A percentile compares a stretch with the other conserved stretches of the same genome.
phyloP scores from a whole-genome alignment of 2,113 vertebrate genomes.

The Nothoprocta perdicaria region DNA sequence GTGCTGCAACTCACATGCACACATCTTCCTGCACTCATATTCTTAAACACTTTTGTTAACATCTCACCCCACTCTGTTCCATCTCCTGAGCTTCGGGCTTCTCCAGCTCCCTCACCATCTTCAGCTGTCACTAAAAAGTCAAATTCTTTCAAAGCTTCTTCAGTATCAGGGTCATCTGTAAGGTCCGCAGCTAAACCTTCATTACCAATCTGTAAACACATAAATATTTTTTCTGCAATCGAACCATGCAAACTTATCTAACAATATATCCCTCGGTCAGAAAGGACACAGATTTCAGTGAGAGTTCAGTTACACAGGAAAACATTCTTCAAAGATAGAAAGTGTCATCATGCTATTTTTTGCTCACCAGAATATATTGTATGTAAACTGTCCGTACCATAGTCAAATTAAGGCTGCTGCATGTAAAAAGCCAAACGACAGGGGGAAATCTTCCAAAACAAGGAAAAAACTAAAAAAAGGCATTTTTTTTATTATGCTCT shows the following conservation, averaged over 20 bases:
- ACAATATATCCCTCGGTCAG: not conserved
- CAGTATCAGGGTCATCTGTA: slow-evolving; percentile 91
- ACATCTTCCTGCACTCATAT: not conserved
- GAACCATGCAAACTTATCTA: not conserved
- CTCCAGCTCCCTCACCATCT: slow-evolving; percentile 96
- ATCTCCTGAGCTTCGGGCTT: slow-evolving; percentile 97
- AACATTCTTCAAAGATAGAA: not conserved
- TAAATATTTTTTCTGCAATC: not conserved
- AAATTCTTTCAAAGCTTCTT: slow-evolving; percentile 98
- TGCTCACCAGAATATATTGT: too few relatives aligned
- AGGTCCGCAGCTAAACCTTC: slow-evolving; percentile 92
- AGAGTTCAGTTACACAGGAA: not conserved
- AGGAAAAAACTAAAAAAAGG: not conserved
- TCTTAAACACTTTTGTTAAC: not conserved
- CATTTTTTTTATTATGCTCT: not conserved
- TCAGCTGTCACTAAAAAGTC: slow-evolving; percentile 98
- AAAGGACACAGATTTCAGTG: not conserved
- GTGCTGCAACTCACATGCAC: not conserved
- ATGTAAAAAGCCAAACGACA: not conserved
- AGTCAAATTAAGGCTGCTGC: not conserved
- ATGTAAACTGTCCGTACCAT: not conserved
- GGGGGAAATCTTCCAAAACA: not conserved
- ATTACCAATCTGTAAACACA: slow-evolving; percentile 82
- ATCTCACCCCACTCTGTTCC: slow-evolving; percentile 98
- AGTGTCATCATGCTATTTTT: too few relatives aligned